A percentile compares a stretch with the other conserved stretches of the same genome.
Conservation (phyloP, 2,113 vertebrate species). For the Hystrix brachyura region DNA sequence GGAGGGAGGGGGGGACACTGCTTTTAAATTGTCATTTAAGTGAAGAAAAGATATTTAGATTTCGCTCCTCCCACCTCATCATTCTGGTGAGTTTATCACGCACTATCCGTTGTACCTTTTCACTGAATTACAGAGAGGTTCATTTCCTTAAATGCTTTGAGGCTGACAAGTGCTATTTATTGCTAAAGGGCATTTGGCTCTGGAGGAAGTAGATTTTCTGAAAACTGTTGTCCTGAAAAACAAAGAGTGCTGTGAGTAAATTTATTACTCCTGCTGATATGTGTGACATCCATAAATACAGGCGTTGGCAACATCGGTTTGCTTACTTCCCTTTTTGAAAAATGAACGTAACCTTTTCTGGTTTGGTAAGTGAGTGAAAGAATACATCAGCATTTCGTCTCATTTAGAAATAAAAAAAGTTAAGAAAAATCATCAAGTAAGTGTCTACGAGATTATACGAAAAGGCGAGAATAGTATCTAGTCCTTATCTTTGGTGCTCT, state of each 20-base stretch:
- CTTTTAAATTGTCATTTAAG: constrained; percentile 52
- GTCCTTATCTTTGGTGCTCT: constrained; percentile 93
- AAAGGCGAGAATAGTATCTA: constrained; percentile 85
- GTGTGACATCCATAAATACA: constrained; percentile 80
- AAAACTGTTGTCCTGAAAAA: constrained; percentile 23
- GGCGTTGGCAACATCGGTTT: constrained; percentile 79
- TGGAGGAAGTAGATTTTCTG: constrained; percentile 77
- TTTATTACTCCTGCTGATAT: constrained; percentile 82
- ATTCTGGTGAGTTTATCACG: constrained; percentile 74
- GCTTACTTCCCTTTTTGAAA: constrained; percentile 89
- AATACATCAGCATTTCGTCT: constrained; percentile 86
- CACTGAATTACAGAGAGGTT: constrained; percentile 72
- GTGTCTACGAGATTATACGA: constrained; percentile 87
- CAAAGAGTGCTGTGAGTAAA: constrained; percentile 66
- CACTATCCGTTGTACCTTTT: constrained; percentile 83
- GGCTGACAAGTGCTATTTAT: constrained; percentile 63
- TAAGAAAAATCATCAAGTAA: constrained; percentile 88
- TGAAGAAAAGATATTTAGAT: constrained; percentile 69
- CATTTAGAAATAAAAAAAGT: constrained; percentile 85
- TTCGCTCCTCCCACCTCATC: constrained; percentile 73
- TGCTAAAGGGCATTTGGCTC: constrained; percentile 80
- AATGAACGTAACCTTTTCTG: constrained; percentile 84
- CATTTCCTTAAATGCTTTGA: constrained; percentile 67
- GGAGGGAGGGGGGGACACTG: neutral
- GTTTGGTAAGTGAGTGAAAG: constrained; percentile 84